phyloP scores from a whole-genome alignment of 1,140 invertebrate genomes.

The Pteromalus puparum region DNA sequence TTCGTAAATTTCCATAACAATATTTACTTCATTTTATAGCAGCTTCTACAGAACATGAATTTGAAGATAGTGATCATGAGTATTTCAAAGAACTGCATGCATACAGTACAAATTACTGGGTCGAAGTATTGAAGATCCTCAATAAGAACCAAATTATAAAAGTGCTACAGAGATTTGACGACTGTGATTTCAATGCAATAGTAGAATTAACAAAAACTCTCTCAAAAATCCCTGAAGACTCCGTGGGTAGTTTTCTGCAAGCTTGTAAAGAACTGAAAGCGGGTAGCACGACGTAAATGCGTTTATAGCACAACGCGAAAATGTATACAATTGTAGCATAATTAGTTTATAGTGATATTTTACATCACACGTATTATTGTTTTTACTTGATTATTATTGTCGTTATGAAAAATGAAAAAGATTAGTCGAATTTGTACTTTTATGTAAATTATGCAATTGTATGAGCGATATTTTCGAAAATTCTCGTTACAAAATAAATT shows the following conservation, averaged over 20 bases:
- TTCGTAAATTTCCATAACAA: slow-evolving; percentile 15
- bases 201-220: slow-evolving; percentile 36
- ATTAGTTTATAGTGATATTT: too few species aligned
- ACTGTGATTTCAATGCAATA: slow-evolving; percentile 22
- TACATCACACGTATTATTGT: too few species aligned
- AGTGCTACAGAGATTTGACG: slow-evolving; percentile 51
- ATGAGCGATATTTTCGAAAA: too few species aligned
- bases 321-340: not conserved
- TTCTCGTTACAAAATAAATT: too few species aligned
- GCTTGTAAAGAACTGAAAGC: not conserved
- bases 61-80: slow-evolving; percentile 49
- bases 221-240: not conserved
- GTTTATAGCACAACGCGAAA: not conserved
- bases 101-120: slow-evolving; percentile 61
- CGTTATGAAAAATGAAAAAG: too few species aligned
- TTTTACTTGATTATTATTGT: too few species aligned
- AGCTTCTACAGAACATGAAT: slow-evolving; percentile 45
- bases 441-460: too few species aligned
- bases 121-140: slow-evolving; percentile 54
- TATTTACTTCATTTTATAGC: slow-evolving; percentile 39
- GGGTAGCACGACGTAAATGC: not conserved
- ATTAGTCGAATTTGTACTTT: too few species aligned
- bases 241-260: not conserved
- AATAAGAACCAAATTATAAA: slow-evolving; percentile 53
- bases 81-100: slow-evolving; percentile 51